Percentiles rank a stretch among this genome's conserved stretches.
phyloP scores from a whole-genome alignment of 2,113 vertebrate genomes.

The Hemiscyllium ocellatum region DNA sequence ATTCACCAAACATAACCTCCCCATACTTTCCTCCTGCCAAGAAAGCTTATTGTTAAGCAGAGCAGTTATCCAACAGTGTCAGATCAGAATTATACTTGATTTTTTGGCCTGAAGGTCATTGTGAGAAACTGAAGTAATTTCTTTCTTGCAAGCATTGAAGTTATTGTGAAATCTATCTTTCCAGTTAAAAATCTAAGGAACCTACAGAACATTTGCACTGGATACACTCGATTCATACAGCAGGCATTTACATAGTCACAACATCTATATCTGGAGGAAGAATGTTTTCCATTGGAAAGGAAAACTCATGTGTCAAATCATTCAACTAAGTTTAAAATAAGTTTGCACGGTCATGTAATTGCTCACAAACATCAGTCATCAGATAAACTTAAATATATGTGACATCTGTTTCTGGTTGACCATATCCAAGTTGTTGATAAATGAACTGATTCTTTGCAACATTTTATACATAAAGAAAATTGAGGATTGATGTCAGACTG shows the following conservation, averaged over 20 bases:
- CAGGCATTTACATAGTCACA: background rate
- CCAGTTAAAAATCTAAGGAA: background rate
- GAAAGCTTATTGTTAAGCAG: background rate
- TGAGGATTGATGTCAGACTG: background rate
- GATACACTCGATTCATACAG: background rate
- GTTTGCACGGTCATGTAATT: background rate
- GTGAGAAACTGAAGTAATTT: background rate
- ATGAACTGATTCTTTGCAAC: background rate
- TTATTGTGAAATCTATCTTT: background rate
- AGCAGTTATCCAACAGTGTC: background rate
- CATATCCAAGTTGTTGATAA: background rate
- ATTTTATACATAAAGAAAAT: background rate
- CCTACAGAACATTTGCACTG: background rate
- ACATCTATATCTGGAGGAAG: background rate
- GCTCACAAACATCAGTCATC: background rate
- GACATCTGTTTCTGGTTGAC: background rate
- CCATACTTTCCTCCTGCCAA: too few relatives aligned
- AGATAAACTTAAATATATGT: background rate
- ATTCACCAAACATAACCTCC: too few relatives aligned
- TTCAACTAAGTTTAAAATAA: background rate
- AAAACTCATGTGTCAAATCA: background rate
- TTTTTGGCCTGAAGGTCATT: background rate
- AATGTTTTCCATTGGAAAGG: background rate
- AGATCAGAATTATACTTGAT: background rate
- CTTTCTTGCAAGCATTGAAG: background rate